These are phyloP conservation scores for Sympetrum striolatum DNA, from an alignment of 2,888 invertebrate genomes.

Conservation along the genomic window DNA sequence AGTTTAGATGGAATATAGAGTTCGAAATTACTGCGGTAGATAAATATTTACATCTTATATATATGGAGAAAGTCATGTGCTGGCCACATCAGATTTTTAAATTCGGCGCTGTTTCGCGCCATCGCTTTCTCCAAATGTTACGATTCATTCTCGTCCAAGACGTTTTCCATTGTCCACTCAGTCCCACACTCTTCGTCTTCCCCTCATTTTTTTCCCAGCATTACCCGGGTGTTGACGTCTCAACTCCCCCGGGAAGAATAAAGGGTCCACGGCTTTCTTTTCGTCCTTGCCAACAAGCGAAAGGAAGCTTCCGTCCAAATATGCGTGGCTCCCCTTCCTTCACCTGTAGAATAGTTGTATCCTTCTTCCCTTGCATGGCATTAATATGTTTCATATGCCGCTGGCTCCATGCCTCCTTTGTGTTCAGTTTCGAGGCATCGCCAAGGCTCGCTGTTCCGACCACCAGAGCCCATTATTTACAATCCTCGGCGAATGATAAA, in stretches of 20 bases:
- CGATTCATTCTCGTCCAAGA: neutral
- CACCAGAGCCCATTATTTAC: neutral
- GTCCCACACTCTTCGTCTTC: neutral
- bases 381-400: neutral
- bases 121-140: neutral
- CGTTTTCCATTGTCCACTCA: neutral
- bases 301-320: neutral
- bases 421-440: neutral
- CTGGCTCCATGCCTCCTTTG: neutral
- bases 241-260: neutral
- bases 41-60: too few species aligned
- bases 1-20: too few species aligned
- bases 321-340: neutral
- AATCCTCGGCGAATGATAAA: neutral
- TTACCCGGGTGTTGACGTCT: neutral
- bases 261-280: neutral
- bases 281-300: neutral
- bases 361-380: neutral
- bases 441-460: neutral
- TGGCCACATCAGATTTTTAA: too few species aligned
- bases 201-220: neutral
- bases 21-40: too few species aligned
- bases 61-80: too few species aligned
- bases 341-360: neutral
- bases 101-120: neutral